These are phyloP conservation scores for Coreius guichenoti DNA, from an alignment of 2,797 vertebrate species.

Conservation along the genomic window DNA sequence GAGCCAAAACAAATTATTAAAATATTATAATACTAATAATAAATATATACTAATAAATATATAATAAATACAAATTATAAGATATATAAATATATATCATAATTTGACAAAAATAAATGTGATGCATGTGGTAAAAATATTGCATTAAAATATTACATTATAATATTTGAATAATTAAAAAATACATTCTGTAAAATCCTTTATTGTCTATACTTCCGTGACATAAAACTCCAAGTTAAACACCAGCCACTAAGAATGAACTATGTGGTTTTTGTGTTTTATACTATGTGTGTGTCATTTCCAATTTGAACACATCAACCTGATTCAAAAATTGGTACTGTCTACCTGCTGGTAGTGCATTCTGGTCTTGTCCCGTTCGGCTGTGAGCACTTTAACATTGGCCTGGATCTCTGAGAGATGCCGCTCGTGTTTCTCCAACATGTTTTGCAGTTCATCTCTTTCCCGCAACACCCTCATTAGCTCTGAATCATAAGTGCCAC, in stretches of 20 bases:
- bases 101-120: neutral
- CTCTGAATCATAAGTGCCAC: slow-evolving; percentile 72
- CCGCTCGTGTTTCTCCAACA: slow-evolving; percentile 77
- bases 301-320: no score
- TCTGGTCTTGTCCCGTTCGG: slow-evolving; percentile 80
- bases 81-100: neutral
- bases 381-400: slow-evolving; percentile 81
- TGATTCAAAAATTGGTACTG: neutral
- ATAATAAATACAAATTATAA: neutral
- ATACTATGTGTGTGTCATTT: neutral
- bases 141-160: neutral
- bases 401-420: slow-evolving; percentile 82
- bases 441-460: slow-evolving; percentile 76
- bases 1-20: neutral
- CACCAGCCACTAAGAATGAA: neutral
- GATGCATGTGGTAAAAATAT: neutral
- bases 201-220: neutral
- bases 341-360: slow-evolving; percentile 77
- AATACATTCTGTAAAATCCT: neutral
- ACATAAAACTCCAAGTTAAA: neutral
- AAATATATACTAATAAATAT: no score
- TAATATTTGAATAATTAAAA: neutral
- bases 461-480: slow-evolving; percentile 76
- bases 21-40: neutral
- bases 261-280: neutral